Evolutionary conservation across 2,797 vertebrate species (phyloP).

Genomic region (Thamnophis elegans): DNA sequence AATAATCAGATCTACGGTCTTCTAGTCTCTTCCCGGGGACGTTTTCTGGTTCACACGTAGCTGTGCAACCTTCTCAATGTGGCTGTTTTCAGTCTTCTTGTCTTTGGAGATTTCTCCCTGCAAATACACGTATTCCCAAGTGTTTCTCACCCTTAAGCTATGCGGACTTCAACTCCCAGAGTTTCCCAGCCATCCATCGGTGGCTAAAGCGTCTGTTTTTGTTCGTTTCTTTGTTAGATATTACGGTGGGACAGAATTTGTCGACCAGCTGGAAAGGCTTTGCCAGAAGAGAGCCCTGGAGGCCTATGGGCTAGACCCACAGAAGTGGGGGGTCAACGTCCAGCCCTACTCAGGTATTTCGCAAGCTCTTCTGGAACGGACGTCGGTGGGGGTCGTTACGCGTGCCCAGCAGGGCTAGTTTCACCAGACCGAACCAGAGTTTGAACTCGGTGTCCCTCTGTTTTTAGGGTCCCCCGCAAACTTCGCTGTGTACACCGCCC

Average conservation of each 20-base stretch:
- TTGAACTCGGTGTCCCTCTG: fast-evolving
- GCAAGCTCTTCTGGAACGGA: not conserved
- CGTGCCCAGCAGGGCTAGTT: not conserved
- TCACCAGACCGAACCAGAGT: not conserved
- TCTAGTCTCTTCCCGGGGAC: not conserved
- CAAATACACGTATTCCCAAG: not conserved
- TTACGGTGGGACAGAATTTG: conserved; percentile 90
- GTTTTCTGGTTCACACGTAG: not conserved
- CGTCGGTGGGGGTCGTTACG: not conserved
- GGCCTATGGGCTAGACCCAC: conserved; percentile 80
- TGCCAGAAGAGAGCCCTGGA: conserved; percentile 92
- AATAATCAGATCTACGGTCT: not conserved
- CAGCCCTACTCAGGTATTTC: conserved; percentile 93
- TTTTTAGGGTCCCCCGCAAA: conserved; percentile 92
- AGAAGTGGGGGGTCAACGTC: conserved; percentile 93
- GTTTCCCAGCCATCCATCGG: not conserved
- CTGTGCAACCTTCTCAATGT: not conserved
- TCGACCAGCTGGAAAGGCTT: conserved; percentile 89
- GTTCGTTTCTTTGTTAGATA: conserved; percentile 74
- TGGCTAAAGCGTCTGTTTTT: not conserved
- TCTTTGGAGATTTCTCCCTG: not conserved
- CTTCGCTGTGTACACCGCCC: conserved; percentile 90
- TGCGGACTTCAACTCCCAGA: not conserved
- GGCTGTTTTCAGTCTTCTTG: too few species aligned
- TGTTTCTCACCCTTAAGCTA: not conserved